Evolutionary conservation across 1,140 invertebrate species (phyloP), one percentile per base, ranked within the genome.

Genomic region (Coboldia fuscipes): DNA sequence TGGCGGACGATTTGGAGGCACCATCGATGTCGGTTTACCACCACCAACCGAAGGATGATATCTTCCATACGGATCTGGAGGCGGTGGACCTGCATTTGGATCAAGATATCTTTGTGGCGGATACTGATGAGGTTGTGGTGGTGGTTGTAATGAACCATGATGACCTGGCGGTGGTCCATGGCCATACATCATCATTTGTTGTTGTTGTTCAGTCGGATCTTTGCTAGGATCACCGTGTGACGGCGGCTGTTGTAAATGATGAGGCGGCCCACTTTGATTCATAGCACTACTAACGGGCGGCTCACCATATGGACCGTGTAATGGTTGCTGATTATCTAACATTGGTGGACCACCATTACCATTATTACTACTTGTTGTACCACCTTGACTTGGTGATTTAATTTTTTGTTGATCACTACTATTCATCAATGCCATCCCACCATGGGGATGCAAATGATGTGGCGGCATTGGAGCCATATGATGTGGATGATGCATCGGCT

Each of bases 1-100:
- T 39, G 48, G 49, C 18, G 51, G 49, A 14, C 51, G 43, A 42
- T 46, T 52, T 1, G 51, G 51, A 2, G 51, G 53, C 10, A 45
- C 42, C 10, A 50, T 47, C 5, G 23, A 34, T 0, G 47, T 30
- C 7, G 46, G 42, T 41, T 30, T 26, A 27, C 24, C 22, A 12
- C 22, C 22, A n/a, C n/a, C n/a, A n/a, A n/a, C n/a, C n/a, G n/a
- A n/a, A 30, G 15, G 33, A 34, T 34, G 33, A 26, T 29, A 36
- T 13, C 34, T 22, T 14, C 34, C 28, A 13, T 38, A 33, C 20
- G 22, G 32, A 33, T 38, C 31, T 23, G 29, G 21, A 42, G 18
- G 43, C 40, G 24, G 24, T 14, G 22, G 12, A 7, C 4, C 35
- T 23, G 30, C 5, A 27, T 34, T 34, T 34, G 33, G 33, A 34